Base-by-base conservation (phyloP, 2,888 invertebrate genomes). In the Diloba caeruleocephala region DNA sequence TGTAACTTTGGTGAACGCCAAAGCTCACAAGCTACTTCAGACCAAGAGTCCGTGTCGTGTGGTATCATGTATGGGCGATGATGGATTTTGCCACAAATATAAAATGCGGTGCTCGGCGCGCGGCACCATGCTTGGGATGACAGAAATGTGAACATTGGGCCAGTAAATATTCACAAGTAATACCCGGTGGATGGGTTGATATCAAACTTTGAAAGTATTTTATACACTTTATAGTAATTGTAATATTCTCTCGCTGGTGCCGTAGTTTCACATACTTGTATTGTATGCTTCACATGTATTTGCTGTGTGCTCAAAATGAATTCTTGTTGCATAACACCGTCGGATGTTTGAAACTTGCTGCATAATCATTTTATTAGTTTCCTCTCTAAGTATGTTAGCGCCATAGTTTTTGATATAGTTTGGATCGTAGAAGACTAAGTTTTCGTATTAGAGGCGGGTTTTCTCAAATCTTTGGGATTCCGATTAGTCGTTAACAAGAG, bases 341-440 rank as follows among this genome's bases (percentile, higher is more conserved):
- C 45, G 41, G 28, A 21, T 42, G 36, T 23, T 26, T 23, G 17
- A 25, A 51, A 45, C 37, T 42, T 29, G 26, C 19, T 13, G 26
- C 37, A 10, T 12, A 5, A 63, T 31, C 19, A 55, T 46, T 51
- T 61, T 56, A 63, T 63, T 61, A 51, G 57, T 63, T 51, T 31
- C n/a, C 17, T n/a, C 15, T 57, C 8, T 25, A 9, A 34, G 36
- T 21, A 33, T 45, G 23, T 28, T 36, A 15, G 21, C 2, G n/a
- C 5, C 28, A 12, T 9, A 10, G 31, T 15, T 62, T 55, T 39
- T 39, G n/a, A 28, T 41, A 8, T 5, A 31, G n/a, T n/a, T 38
- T 10, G 1, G 14, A 21, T 25, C 15, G 0, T 3, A 28, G n/a
- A n/a, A n/a, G 7, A 19, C 1, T 2, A 23, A 28, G n/a, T 41